These are phyloP conservation scores for Trichonephila inaurata DNA, from an alignment of 1,140 invertebrate species.

Conservation along the genomic window DNA sequence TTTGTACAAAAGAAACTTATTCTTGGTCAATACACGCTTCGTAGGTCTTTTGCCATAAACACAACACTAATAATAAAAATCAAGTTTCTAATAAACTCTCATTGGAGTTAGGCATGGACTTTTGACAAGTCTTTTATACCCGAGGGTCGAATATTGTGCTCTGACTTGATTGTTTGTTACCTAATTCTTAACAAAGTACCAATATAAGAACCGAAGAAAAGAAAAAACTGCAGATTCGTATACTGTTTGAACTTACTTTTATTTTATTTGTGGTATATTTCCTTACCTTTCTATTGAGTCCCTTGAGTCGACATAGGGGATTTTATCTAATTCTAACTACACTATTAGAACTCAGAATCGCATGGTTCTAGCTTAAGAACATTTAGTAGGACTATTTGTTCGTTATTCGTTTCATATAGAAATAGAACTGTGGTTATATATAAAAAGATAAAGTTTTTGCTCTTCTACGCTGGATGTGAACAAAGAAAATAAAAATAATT, in stretches of 20 bases:
- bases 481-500: too few relatives aligned
- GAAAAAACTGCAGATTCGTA: not conserved
- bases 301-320: too few relatives aligned
- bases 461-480: too few relatives aligned
- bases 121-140: not conserved
- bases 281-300: too few relatives aligned
- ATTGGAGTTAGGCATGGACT: conserved; percentile 1
- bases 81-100: conserved; percentile 27
- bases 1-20: not conserved
- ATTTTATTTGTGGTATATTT: not conserved
- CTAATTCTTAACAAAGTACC: not conserved
- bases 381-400: too few relatives aligned
- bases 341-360: too few relatives aligned
- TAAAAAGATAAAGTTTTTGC: too few relatives aligned
- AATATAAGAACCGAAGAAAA: not conserved
- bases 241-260: not conserved
- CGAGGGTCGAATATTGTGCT: not conserved
- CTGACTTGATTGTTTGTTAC: not conserved
- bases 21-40: not conserved
- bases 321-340: too few relatives aligned
- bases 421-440: too few relatives aligned
- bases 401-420: too few relatives aligned
- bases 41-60: not conserved
- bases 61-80: not conserved
- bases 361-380: too few relatives aligned